phyloP scores from a whole-genome alignment of 1,140 invertebrate species.

The Cydia amplana region DNA sequence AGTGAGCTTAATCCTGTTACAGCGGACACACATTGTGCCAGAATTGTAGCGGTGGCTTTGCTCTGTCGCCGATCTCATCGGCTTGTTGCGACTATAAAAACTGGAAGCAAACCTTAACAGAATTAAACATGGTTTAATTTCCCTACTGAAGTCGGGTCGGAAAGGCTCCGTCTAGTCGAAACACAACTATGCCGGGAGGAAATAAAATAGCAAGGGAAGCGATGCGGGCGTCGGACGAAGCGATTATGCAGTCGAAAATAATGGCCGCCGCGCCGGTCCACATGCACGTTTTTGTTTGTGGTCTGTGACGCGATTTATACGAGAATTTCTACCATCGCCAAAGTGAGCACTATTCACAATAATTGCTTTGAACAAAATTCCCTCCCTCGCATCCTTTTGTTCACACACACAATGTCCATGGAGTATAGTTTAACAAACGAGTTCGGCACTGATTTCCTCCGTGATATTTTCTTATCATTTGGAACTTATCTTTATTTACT shows the following conservation, averaged over 20 bases:
- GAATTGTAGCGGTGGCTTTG: constrained; percentile 75
- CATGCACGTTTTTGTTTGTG: constrained; percentile 80
- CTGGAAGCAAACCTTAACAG: constrained; percentile 76
- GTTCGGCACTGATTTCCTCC: background rate
- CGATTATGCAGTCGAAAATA: constrained; percentile 80
- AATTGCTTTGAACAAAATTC: constrained; percentile 78
- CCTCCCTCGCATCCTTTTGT: constrained; percentile 66
- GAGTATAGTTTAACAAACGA: background rate
- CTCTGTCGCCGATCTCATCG: constrained; percentile 75
- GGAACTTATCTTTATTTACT: background rate
- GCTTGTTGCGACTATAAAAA: constrained; percentile 61
- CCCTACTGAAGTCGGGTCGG: constrained; percentile 58
- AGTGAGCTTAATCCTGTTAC: constrained; percentile 78
- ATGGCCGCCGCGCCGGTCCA: constrained; percentile 76
- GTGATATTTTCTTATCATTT: background rate
- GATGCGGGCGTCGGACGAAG: constrained; percentile 78
- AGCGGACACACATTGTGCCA: constrained; percentile 77
- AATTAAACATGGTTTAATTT: constrained; percentile 79
- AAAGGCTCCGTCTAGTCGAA: constrained; percentile 75
- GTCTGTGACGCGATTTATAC: constrained; percentile 79
- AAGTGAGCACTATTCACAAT: constrained; percentile 79
- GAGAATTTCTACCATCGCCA: constrained; percentile 76
- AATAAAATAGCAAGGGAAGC: constrained; percentile 79
- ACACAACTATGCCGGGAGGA: constrained; percentile 75
- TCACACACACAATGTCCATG: constrained; percentile 41